Evolutionary conservation across 92 coral and sea anemone species (phyloP), one percentile per base, ranked within the genome.

Genomic region (Palythoa caribaeorum): DNA sequence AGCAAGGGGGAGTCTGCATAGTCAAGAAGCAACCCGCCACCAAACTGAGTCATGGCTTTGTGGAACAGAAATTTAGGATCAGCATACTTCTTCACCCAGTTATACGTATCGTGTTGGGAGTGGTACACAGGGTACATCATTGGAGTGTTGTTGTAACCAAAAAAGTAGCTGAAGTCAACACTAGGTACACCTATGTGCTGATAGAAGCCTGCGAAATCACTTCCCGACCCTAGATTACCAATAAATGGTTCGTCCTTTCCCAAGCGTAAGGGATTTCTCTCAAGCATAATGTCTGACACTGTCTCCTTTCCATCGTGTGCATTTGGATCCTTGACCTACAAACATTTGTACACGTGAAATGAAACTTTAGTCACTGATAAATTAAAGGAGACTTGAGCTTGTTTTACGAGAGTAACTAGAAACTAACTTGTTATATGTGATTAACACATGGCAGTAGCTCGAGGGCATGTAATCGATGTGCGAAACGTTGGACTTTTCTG

Each of bases 111-210:
- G 36, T 93, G 96, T 86, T 88, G 90, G 37, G 96, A 88, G 87
- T 93, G 94, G 87, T 93, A 93, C 65, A 93, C 96, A 10, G 96
- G 96, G 84, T 93, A 93, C 19, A 77, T 65, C 16, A 90, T 62
- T 65, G 88, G 44, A 35, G 62, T 91, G 88, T 80, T 85, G 10
- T 88, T 76, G 90, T 86, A 66, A 5, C 92, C 93, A 51, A 87
- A 93, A 71, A 74, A 80, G 81, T 93, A 93, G 37, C 88, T 68
- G 91, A 85, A 88, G 59, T 90, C 92, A 38, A 92, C 87, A 71
- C 94, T 90, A 13, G 96, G 93, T 35, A 93, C 90, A 12, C 96
- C 96, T 80, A 93, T 79, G 77, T 88, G 89, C 37, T 93, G 95
- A 69, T 93, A 93, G 71, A 93, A 93, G 0, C 90, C 87, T 11